These are phyloP conservation scores for Urocyon cinereoargenteus DNA, from an alignment of 2,797 vertebrate genomes.

Conservation along the genomic window DNA sequence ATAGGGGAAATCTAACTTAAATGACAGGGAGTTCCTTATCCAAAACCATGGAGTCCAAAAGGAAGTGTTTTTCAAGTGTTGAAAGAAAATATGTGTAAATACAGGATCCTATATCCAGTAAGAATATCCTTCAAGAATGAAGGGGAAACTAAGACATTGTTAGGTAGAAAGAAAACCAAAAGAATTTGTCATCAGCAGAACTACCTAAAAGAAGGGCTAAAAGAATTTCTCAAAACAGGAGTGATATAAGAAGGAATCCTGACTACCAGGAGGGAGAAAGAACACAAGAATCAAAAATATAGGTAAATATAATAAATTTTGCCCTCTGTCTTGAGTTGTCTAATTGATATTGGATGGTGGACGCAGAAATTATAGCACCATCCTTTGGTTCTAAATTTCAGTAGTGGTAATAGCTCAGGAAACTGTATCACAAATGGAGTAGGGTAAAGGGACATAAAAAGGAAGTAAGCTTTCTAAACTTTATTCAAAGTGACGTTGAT, in stretches of 20 bases:
- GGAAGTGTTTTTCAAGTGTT: not conserved
- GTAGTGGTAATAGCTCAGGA: not conserved
- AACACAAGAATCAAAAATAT: not conserved
- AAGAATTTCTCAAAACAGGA: not conserved
- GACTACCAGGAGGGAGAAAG: not conserved
- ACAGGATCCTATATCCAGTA: not conserved
- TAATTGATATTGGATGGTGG: not conserved
- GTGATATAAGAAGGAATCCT: not conserved
- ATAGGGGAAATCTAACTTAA: not conserved
- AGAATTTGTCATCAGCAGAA: not conserved
- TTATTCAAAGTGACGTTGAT: not conserved
- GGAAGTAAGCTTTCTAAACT: not conserved
- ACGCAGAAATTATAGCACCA: not conserved
- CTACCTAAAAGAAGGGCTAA: not conserved
- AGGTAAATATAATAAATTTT: not conserved
- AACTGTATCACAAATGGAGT: not conserved
- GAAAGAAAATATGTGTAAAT: not conserved
- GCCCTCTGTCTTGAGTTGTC: not conserved
- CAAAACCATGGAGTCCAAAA: not conserved
- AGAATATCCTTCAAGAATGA: not conserved
- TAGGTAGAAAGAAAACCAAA: too few relatives aligned
- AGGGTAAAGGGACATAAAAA: not conserved
- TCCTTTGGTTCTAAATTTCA: not conserved
- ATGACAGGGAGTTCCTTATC: not conserved
- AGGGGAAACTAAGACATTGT: not conserved